These are phyloP conservation scores for Lottia gigantea DNA, from an alignment of 2,888 invertebrate species.

Conservation along the genomic window DNA sequence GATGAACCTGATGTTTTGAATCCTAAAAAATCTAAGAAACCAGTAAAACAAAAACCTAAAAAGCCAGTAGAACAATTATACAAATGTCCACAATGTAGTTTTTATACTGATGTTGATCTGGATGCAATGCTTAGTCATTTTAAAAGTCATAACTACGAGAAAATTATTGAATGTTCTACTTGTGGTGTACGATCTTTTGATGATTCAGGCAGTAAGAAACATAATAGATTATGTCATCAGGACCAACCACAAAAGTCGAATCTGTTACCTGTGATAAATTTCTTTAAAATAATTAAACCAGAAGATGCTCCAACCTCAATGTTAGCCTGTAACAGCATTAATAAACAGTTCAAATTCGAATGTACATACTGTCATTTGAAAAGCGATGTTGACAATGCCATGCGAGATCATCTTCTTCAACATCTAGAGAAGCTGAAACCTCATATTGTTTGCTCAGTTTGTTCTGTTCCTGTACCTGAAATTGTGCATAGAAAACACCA, in stretches of 20 bases:
- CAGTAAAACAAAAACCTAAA: not conserved
- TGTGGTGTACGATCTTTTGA: not conserved
- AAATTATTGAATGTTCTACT: not conserved
- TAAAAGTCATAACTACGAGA: slow-evolving; percentile 4
- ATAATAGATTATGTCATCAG: not conserved
- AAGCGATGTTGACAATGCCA: not conserved
- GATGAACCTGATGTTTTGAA: not conserved
- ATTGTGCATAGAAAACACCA: not conserved
- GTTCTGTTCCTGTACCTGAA: not conserved
- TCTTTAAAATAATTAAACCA: not conserved
- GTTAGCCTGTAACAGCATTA: not conserved
- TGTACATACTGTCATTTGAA: not conserved
- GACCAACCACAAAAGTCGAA: not conserved
- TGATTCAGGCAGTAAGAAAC: not conserved
- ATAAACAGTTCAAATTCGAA: not conserved
- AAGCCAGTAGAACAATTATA: not conserved
- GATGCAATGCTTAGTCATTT: not conserved
- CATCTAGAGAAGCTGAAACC: not conserved
- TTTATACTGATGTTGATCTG: not conserved
- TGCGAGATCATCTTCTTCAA: not conserved
- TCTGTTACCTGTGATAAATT: not conserved
- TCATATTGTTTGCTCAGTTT: not conserved
- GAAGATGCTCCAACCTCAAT: not conserved
- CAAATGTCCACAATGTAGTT: not conserved
- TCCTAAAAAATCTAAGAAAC: not conserved